Percentiles rank a stretch among this genome's conserved stretches.
phyloP scores from a whole-genome alignment of 2,888 invertebrate genomes.

The Idaea aversata region DNA sequence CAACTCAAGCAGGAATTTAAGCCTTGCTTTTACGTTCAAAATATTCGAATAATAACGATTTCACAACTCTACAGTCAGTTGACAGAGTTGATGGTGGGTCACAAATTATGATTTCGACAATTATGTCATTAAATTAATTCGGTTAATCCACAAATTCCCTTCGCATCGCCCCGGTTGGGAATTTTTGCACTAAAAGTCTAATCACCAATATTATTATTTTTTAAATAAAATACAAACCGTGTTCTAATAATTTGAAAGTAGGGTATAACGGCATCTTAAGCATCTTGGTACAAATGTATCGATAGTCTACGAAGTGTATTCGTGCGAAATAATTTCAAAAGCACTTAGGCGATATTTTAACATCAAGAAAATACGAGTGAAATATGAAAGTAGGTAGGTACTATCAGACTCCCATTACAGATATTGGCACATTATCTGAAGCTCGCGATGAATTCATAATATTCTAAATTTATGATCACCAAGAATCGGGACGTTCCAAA shows the following conservation, averaged over 20 bases:
- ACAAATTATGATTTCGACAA: no score
- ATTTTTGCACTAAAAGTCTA: no score
- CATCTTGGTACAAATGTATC: background rate
- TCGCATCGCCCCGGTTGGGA: no score
- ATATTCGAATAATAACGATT: no score
- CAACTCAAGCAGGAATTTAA: no score
- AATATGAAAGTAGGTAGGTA: background rate
- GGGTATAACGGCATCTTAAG: background rate
- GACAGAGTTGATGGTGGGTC: no score
- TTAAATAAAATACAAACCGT: no score
- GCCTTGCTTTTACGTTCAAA: no score
- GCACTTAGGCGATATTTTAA: background rate
- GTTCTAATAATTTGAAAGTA: background rate
- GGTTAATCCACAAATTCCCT: no score
- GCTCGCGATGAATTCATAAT: constrained; percentile 1
- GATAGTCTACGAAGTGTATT: background rate
- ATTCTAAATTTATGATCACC: background rate
- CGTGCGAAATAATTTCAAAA: background rate
- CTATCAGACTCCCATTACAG: background rate
- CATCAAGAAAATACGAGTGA: background rate
- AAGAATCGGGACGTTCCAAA: background rate
- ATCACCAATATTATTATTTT: no score
- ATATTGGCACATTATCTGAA: background rate
- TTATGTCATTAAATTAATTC: no score
- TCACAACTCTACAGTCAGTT: no score